Percentiles rank a stretch among this genome's conserved stretches.
Conservation (phyloP, 2,797 vertebrate genomes). For the Hoplostethus atlanticus region DNA sequence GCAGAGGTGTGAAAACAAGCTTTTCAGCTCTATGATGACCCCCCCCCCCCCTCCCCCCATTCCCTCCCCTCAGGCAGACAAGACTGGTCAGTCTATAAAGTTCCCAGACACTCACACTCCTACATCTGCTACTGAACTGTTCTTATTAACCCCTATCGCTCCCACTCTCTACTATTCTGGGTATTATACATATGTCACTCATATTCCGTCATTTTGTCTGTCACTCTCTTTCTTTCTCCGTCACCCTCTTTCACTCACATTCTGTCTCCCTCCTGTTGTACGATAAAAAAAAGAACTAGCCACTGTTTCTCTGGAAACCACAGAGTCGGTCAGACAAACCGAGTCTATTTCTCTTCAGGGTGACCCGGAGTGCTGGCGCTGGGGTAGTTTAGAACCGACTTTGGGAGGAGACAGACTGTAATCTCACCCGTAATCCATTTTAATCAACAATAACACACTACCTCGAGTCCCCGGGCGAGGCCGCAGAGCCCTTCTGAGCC, state of each 20-base stretch:
- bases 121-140: neutral
- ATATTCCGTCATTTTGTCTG: neutral
- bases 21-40: conserved; percentile 32
- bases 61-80: conserved; percentile 15
- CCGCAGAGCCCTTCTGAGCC: conserved; percentile 72
- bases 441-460: conserved; percentile 86
- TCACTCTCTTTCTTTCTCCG: neutral
- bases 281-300: conserved; percentile 65
- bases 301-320: conserved; percentile 70
- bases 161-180: conserved; percentile 2
- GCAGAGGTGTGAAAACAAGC: conserved; percentile 32
- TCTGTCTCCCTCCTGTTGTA: conserved; percentile 52
- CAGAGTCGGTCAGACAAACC: conserved; percentile 50
- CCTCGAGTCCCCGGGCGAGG: conserved; percentile 77
- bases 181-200: conserved; percentile 20
- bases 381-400: conserved; percentile 73
- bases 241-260: conserved; percentile 52
- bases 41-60: neutral
- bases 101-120: conserved; percentile 9
- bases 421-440: conserved; percentile 85
- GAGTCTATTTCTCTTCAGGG: conserved; percentile 66
- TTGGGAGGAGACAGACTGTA: conserved; percentile 81
- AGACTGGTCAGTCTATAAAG: conserved; percentile 26
- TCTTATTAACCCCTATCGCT: neutral
- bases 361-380: conserved; percentile 68